phyloP scores from a whole-genome alignment of 1,140 invertebrate species.

The Magallana ariakensis region DNA sequence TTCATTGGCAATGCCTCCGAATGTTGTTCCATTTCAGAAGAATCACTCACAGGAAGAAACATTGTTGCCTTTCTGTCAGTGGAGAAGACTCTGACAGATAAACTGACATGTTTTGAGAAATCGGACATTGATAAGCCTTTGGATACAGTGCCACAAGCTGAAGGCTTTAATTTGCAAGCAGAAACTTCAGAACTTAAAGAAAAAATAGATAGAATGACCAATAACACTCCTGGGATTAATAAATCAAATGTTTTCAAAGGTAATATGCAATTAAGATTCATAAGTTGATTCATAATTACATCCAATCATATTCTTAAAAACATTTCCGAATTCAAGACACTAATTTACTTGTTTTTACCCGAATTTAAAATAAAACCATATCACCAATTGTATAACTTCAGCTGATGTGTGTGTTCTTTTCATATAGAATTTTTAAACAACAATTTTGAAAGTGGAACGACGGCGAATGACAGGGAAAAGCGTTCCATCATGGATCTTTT shows the following conservation, averaged over 20 bases:
- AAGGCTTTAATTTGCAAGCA: background rate
- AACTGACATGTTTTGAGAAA: background rate
- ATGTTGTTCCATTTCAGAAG: constrained; percentile 10
- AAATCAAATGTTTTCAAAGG: background rate
- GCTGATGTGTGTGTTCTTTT: background rate
- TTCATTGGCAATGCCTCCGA: background rate
- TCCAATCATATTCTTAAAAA: background rate
- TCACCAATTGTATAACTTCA: background rate
- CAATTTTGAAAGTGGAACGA: no score
- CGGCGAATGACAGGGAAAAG: no score
- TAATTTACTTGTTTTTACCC: background rate
- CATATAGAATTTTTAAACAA: no score
- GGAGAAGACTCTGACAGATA: background rate
- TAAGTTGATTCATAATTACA: background rate
- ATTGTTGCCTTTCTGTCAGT: background rate
- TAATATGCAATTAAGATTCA: background rate
- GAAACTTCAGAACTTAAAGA: background rate
- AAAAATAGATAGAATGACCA: background rate
- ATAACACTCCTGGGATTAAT: background rate
- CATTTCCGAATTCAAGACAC: background rate
- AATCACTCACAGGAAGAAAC: background rate
- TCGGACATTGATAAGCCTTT: background rate
- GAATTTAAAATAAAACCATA: background rate
- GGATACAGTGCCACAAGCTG: background rate
- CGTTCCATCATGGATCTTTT: no score